Conservation (phyloP, 2,888 invertebrate genomes). For the Oscheius myriophilus region DNA sequence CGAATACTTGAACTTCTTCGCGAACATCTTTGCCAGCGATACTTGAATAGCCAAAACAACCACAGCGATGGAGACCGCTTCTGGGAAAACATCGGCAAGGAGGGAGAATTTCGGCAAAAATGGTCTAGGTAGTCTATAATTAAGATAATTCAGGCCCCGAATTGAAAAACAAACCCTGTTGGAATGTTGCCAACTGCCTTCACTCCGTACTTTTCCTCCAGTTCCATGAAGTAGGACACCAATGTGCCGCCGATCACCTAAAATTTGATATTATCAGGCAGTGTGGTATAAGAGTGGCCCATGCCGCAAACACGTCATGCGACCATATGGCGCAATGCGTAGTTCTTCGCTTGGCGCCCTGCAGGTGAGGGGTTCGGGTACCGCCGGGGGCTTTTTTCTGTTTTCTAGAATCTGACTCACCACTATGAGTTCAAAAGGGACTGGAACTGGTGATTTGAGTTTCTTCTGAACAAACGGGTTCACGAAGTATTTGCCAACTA, state of each 20-base stretch:
- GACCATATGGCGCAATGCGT: too few relatives aligned
- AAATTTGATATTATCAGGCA: background rate
- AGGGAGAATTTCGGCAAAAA: slow-evolving; percentile 1
- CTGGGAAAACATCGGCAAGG: background rate
- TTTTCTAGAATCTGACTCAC: slow-evolving; percentile 33
- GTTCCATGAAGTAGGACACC: slow-evolving; percentile 5
- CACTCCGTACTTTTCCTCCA: slow-evolving; percentile 5
- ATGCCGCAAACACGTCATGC: too few relatives aligned
- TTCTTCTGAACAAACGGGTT: slow-evolving; percentile 32
- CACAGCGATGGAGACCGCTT: slow-evolving; percentile 8
- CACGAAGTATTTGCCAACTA: slow-evolving; percentile 13
- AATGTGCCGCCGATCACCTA: slow-evolving; percentile 12
- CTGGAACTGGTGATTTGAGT: slow-evolving; percentile 40
- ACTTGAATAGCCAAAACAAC: slow-evolving; percentile 25
- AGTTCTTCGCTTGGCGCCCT: too few relatives aligned
- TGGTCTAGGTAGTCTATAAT: slow-evolving; percentile 14
- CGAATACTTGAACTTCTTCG: slow-evolving; percentile 23
- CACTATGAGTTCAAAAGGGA: slow-evolving; percentile 59
- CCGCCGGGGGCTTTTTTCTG: too few relatives aligned
- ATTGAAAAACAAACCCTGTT: slow-evolving; percentile 1
- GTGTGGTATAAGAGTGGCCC: too few relatives aligned
- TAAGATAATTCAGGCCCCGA: background rate
- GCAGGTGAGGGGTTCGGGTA: too few relatives aligned
- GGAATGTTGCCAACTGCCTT: slow-evolving; percentile 19
- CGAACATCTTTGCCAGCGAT: slow-evolving; percentile 27